Evolutionary conservation across 2,113 vertebrate species (phyloP).

Genomic region (Odontesthes bonariensis): DNA sequence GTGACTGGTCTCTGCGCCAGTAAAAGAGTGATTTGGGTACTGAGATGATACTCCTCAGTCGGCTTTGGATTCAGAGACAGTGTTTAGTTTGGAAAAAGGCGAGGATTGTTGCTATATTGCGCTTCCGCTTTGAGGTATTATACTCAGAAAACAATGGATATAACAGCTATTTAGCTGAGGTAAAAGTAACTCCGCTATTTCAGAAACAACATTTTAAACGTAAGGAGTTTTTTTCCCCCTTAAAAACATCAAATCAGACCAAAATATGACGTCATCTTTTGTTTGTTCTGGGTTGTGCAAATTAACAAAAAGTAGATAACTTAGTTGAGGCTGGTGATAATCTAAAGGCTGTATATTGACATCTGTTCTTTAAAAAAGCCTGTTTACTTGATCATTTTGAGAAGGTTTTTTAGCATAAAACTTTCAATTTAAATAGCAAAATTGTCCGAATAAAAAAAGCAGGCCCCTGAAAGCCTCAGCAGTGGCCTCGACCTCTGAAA

Average conservation of each 20-base stretch:
- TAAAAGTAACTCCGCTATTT: background rate
- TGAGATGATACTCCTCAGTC: background rate
- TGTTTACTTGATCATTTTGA: background rate
- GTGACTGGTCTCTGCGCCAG: background rate
- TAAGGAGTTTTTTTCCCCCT: too few relatives aligned
- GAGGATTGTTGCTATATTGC: background rate
- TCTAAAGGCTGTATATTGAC: too few relatives aligned
- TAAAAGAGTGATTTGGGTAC: slow-evolving; percentile 1
- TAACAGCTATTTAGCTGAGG: background rate
- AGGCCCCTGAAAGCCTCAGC: too few relatives aligned
- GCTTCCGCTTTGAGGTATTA: background rate
- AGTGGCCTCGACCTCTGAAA: background rate
- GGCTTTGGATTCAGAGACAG: background rate
- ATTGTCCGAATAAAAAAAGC: too few relatives aligned
- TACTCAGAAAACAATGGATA: background rate
- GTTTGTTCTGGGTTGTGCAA: slow-evolving; percentile 1
- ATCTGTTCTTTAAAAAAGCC: background rate
- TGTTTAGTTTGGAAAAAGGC: too few relatives aligned
- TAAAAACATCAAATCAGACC: too few relatives aligned
- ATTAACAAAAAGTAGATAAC: background rate
- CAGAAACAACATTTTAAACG: too few relatives aligned
- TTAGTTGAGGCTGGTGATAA: background rate
- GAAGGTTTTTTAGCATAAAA: background rate
- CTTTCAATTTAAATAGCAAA: too few relatives aligned
- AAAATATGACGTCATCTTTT: background rate